Percentiles rank a stretch among this genome's conserved stretches.
phyloP scores from a whole-genome alignment of 2,888 invertebrate species.

The Heliconius ethilla region DNA sequence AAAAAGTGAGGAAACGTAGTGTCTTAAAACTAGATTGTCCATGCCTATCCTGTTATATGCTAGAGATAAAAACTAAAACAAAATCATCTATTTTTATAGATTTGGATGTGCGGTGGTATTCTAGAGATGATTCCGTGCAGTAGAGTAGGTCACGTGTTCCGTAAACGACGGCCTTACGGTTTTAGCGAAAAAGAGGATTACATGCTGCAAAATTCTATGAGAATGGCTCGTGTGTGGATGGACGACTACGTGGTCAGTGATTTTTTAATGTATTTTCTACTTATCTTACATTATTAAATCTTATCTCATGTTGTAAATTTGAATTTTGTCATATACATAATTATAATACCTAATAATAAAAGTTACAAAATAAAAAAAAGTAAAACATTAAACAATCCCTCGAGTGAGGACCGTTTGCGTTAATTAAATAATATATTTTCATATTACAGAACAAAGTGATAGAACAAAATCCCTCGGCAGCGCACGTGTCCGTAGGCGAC shows the following conservation, averaged over 20 bases:
- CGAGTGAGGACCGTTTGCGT: background rate
- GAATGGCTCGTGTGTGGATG: constrained; percentile 98
- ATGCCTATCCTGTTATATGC: background rate
- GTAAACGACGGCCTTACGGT: constrained; percentile 95
- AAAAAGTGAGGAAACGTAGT: background rate
- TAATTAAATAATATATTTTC: background rate
- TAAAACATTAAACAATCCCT: background rate
- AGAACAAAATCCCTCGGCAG: constrained; percentile 83
- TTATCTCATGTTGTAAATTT: no score
- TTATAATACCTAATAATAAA: no score
- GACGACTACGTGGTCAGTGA: constrained; percentile 90
- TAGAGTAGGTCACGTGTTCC: constrained; percentile 97
- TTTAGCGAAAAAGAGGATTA: constrained; percentile 91
- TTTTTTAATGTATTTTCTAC: background rate
- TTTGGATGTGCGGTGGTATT: constrained; percentile 98
- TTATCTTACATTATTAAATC: no score
- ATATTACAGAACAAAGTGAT: constrained; percentile 88
- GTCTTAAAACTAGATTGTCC: no score
- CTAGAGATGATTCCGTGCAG: constrained; percentile 97
- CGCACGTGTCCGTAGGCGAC: constrained; percentile 87
- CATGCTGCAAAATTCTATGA: constrained; percentile 94
- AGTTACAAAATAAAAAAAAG: no score
- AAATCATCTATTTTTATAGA: constrained; percentile 70
- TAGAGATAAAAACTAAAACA: background rate
- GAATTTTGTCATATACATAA: no score